These are phyloP conservation scores for Iphiclides podalirius DNA, from an alignment of 2,888 invertebrate genomes.

Conservation along the genomic window DNA sequence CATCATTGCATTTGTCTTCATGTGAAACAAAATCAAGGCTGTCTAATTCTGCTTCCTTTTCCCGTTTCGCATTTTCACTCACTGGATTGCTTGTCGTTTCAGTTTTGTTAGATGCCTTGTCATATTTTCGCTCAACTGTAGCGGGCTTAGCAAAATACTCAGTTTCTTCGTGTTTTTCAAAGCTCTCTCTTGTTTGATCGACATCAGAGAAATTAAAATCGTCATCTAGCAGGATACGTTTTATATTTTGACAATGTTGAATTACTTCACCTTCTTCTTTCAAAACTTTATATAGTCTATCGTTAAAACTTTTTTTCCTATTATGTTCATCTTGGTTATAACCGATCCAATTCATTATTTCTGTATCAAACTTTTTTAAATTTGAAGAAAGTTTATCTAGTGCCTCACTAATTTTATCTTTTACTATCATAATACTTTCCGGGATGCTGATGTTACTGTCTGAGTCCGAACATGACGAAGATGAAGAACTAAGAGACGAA, in stretches of 20 bases:
- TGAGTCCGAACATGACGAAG: background rate
- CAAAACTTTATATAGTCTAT: constrained; percentile 39
- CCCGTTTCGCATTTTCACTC: background rate
- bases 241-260: constrained; percentile 37
- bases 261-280: constrained; percentile 43
- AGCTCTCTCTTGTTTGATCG: background rate
- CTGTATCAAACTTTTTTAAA: constrained; percentile 42
- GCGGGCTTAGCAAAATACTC: constrained; percentile 6
- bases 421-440: background rate
- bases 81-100: background rate
- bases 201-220: background rate
- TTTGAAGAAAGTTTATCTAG: constrained; percentile 17
- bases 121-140: background rate
- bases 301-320: constrained; percentile 29
- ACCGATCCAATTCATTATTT: constrained; percentile 47
- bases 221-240: constrained; percentile 21
- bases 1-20: constrained; percentile 37
- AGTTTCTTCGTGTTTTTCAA: constrained; percentile 4
- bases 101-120: background rate
- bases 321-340: constrained; percentile 32
- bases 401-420: constrained; percentile 7
- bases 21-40: background rate
- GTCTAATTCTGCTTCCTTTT: background rate
- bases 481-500: constrained; percentile 4
- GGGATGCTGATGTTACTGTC: background rate